Base-by-base conservation (phyloP, 1,140 invertebrate genomes). In the Drosophila punjabiensis region DNA sequence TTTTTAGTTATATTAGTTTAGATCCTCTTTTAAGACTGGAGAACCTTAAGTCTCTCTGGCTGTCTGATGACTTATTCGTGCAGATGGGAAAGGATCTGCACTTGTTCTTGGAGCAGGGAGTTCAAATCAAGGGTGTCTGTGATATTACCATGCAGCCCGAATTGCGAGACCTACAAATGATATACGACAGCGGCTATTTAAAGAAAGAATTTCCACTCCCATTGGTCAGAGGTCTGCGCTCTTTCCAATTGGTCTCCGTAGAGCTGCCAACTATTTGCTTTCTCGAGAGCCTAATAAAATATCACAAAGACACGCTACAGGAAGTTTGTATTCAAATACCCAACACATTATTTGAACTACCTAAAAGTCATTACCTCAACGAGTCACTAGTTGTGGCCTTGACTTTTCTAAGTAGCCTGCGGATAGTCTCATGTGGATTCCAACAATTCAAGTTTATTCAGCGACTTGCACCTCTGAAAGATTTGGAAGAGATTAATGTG, bases 61-160 rank as follows among this genome's bases (percentile, higher is more conserved):
- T 56, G 7, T 33, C 37, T 13, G 8, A 8, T 2, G 14, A 13
- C 7, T 28, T 32, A 30, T 7, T 52, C 2, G 0, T n/a, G 14
- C 33, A n/a, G 20, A 37, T 50, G 32, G 6, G 16, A 11, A n/a
- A 5, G 4, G 7, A 16, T 4, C 13, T 71, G 10, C 6, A 1
- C 9, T 28, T 6, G 8, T 61, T 74, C 9, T 43, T 74, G 55
- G 68, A 73, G n/a, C 43, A 16, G 1, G 68, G 68, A 11, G 9
- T 71, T 10, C 0, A 28, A 6, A 33, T 74, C 13, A 30, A n/a
- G 5, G 7, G 35, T n/a, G 0, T 11, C 3, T 35, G 35, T 8
- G 5, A n/a, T 0, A 30, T 71, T 10, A 3, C 0, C 10, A 13
- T 71, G 5, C 9, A 71, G 6, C 11, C 11, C 5, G 2, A 39